phyloP scores from a whole-genome alignment of 2,888 invertebrate species.

The Phytoseiulus persimilis region DNA sequence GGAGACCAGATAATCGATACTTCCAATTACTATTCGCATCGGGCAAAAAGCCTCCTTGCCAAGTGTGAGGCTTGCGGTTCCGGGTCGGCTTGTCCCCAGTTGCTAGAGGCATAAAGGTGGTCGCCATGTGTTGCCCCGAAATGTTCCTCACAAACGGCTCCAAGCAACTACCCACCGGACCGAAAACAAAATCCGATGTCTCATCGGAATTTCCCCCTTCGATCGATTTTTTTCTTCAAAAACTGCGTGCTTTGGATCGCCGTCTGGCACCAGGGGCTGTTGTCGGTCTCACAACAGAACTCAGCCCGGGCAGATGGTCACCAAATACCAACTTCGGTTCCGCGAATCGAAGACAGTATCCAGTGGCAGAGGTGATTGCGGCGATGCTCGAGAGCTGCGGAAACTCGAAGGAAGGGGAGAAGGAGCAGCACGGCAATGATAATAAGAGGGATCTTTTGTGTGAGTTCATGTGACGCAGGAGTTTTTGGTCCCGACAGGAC shows the following conservation, averaged over 20 bases:
- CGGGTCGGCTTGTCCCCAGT: neutral
- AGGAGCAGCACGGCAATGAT: neutral
- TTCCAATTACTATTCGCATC: constrained; percentile 38
- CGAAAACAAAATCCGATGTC: neutral
- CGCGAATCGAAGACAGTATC: neutral
- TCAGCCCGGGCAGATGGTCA: neutral
- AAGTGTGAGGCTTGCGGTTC: neutral
- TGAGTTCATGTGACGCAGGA: neutral
- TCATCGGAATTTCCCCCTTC: neutral
- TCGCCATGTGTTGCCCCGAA: neutral
- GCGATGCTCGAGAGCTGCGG: neutral
- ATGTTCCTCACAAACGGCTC: neutral
- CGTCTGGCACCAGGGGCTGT: neutral
- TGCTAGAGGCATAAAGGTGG: neutral
- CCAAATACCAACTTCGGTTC: neutral
- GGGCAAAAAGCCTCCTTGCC: constrained; percentile 12
- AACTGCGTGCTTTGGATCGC: no score
- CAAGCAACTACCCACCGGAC: neutral
- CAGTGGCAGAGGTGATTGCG: neutral
- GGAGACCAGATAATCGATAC: constrained; percentile 27
- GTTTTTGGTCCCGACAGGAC: neutral
- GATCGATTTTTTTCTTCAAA: neutral
- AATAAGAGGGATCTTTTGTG: neutral
- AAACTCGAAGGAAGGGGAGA: neutral
- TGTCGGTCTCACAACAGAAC: neutral